A percentile compares a stretch with the other conserved stretches of the same genome.
Evolutionary conservation across 2,888 invertebrate species (phyloP).

Genomic region (Drosophila koepferae): DNA sequence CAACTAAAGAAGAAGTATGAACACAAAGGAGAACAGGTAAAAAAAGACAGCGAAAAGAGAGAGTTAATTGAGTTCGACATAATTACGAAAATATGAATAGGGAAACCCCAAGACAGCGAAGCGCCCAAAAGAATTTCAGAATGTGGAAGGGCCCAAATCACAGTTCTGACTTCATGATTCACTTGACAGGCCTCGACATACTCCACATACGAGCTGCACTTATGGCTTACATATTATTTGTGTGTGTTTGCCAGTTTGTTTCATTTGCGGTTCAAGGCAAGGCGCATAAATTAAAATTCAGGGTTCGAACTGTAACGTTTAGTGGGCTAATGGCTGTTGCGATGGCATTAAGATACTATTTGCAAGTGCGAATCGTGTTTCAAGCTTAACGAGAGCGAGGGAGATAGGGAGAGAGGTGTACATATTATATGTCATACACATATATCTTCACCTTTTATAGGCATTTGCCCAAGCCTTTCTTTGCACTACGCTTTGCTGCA

Average conservation of each 20-base stretch:
- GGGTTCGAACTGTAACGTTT: constrained; percentile 13
- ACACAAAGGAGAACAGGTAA: too few relatives aligned
- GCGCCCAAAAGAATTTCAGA: background rate
- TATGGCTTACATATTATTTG: background rate
- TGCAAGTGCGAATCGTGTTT: constrained; percentile 6
- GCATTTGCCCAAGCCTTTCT: constrained; percentile 65
- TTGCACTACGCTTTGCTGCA: constrained; percentile 58
- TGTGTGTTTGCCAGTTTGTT: background rate
- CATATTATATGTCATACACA: background rate
- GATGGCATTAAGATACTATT: constrained; percentile 12
- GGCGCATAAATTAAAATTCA: constrained; percentile 11
- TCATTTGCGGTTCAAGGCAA: constrained; percentile 8
- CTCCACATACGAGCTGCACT: background rate
- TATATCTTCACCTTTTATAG: background rate
- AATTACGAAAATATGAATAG: too few relatives aligned
- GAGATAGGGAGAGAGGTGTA: background rate
- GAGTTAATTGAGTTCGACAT: too few relatives aligned
- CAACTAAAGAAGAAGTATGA: too few relatives aligned
- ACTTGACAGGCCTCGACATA: background rate
- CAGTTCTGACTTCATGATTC: background rate
- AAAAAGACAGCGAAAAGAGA: too few relatives aligned
- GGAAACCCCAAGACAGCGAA: background rate
- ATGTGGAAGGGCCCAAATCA: background rate
- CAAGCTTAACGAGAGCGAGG: constrained; percentile 7
- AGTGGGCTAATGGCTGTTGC: constrained; percentile 3